Conservation (phyloP, 2,888 invertebrate species). For the Drosophila putrida region DNA sequence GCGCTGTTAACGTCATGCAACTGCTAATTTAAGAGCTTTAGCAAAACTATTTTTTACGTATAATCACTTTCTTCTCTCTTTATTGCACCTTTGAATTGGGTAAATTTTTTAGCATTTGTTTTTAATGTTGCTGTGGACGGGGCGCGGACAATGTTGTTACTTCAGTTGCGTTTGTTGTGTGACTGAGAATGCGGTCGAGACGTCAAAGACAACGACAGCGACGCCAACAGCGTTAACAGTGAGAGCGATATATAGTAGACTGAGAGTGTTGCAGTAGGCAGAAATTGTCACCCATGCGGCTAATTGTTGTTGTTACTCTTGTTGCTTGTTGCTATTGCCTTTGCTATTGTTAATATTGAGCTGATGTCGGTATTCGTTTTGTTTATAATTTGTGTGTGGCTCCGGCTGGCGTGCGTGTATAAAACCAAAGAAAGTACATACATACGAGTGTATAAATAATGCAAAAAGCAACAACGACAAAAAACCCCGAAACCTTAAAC, state of each 20-base stretch:
- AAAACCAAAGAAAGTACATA: constrained; percentile 51
- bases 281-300: constrained; percentile 67
- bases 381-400: constrained; percentile 58
- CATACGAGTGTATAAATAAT: constrained; percentile 69
- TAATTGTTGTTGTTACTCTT: constrained; percentile 24
- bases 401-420: constrained; percentile 35
- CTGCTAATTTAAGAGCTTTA: constrained; percentile 27
- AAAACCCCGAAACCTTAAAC: constrained; percentile 70
- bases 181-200: constrained; percentile 73
- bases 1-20: constrained; percentile 23
- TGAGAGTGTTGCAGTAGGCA: constrained; percentile 68
- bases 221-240: constrained; percentile 40
- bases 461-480: constrained; percentile 67
- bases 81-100: constrained; percentile 19
- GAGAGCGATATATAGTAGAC: constrained; percentile 49
- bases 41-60: constrained; percentile 21
- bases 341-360: constrained; percentile 38
- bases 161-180: constrained; percentile 77
- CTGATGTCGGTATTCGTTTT: constrained; percentile 47
- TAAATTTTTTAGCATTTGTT: constrained; percentile 19
- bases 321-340: constrained; percentile 21
- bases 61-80: constrained; percentile 43
- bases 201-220: constrained; percentile 26
- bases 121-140: constrained; percentile 35
- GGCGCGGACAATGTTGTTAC: constrained; percentile 68